Base-by-base conservation (phyloP, 92 coral and sea anemone genomes). In the Paramuricea clavata region DNA sequence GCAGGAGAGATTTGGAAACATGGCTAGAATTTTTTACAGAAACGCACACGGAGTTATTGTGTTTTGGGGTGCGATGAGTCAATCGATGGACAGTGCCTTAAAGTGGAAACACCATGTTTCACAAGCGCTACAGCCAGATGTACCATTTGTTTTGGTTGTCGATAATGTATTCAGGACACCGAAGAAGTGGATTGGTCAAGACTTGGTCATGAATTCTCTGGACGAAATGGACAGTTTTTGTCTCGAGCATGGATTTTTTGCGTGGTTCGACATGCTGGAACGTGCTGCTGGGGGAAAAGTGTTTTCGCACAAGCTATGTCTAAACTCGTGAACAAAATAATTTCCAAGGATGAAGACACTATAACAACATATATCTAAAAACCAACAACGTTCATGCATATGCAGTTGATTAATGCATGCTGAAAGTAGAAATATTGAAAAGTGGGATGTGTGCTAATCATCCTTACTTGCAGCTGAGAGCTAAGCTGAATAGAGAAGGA, bases 21-120 rank as follows among this genome's bases (percentile, higher is more conserved):
- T 43, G 47, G 19, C 25, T 30, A 31, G 88, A 15, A 13, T 19
- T 10, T 93, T 59, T 49, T 88, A 82, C 34, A 88, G 74, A 36
- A 85, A 88, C 52, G 71, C 86, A 27, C 72, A 44, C 6, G 95
- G 95, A 3, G 95, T 91, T 31, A 33, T 93, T 23, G 88, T 93
- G 39, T 93, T 93, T 81, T 93, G 95, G 95, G 94, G 95, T 2
- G 85, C 95, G 7, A 92, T 62, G 62, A 71, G 87, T 30, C 87
- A 84, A 32, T 81, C 94, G 42, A 61, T 93, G 16, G 84, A 93
- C 16, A 92, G 81, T 41, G 94, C 92, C 17, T 13, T 81, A 6
- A 78, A 79, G 15, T 90, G 91, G 90, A 93, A 79, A 86, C 81
- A 60, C 49, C 80, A 80, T 16, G 81, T 89, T 23, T 27, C 67